Evolutionary conservation across 1,140 invertebrate genomes (phyloP).

Genomic region (Ditylenchus dipsaci): DNA sequence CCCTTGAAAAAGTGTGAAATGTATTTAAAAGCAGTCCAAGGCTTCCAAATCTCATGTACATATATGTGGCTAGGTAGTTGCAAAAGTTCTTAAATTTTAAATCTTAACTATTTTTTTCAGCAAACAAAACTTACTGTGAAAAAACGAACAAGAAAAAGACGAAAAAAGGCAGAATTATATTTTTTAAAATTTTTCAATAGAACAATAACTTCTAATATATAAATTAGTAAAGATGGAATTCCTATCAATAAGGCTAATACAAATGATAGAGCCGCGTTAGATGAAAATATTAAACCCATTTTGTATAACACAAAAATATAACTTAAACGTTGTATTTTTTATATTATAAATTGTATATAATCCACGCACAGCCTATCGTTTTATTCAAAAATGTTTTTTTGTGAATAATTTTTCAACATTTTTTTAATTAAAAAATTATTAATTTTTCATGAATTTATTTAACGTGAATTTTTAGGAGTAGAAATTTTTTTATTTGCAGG

Average conservation of each 20-base stretch:
- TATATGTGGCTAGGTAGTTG: neutral
- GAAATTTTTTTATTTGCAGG: no score
- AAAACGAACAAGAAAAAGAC: neutral
- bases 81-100: neutral
- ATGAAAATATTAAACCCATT: no score
- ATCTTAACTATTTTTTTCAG: no score
- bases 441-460: no score
- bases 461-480: no score
- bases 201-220: neutral
- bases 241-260: neutral
- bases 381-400: no score
- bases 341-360: no score
- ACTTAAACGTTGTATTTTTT: no score
- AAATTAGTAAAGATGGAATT: neutral
- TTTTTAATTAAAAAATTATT: no score
- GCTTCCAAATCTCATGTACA: neutral
- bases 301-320: no score
- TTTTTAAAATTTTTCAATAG: neutral
- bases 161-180: neutral
- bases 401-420: no score
- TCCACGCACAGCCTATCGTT: no score
- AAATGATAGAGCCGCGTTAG: neutral
- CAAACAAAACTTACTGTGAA: neutral
- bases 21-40: neutral
- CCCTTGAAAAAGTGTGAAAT: neutral